Evolutionary conservation across 1,140 invertebrate species (phyloP), one percentile per base, ranked within the genome.

Genomic region (Berghia stephanieae): DNA sequence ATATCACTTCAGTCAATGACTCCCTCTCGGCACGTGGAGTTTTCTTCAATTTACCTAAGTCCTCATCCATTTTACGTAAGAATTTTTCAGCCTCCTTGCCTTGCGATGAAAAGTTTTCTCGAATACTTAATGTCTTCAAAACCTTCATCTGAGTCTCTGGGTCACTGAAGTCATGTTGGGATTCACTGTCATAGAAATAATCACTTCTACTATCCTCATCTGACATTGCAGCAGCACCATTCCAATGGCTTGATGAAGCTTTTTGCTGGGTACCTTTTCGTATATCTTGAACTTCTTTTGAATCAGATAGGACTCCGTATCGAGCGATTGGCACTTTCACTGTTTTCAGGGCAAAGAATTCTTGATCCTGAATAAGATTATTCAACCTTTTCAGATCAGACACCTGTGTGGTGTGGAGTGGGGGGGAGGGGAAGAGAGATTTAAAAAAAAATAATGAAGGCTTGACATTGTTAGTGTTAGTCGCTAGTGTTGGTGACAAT

Each of bases 331-430:
- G 86, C 16, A 88, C 81, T 78, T 88, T 87, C n/a, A 88, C 79
- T 21, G 70, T 70, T 63, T 80, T 82, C 31, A 83, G 75, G 36
- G 81, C 86, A 83, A 82, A 88, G 71, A 88, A 86, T 38, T 88
- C 86, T 77, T 86, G 85, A 71, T 88, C 86, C 60, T 80, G 81
- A 31, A 88, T 85, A 27, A 88, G 76, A 46, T 87, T 86, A 68
- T 88, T 88, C 21, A 86, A 76, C 57, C 86, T 76, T 77, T 88
- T 88, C 40, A 88, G 46, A 77, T 88, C 85, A 43, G 86, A 82
- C n/a, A 88, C 84, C 86, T 87, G 81, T 31, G n/a, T n/a, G n/a
- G n/a, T n/a, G n/a, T n/a, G n/a, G n/a, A n/a, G n/a, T n/a, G n/a
- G n/a, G n/a, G n/a, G n/a, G n/a, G n/a, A n/a, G n/a, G n/a, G n/a